Evolutionary conservation across 2,797 vertebrate species (phyloP), one percentile per base, ranked within the genome.

Genomic region (Oreortyx pictus): DNA sequence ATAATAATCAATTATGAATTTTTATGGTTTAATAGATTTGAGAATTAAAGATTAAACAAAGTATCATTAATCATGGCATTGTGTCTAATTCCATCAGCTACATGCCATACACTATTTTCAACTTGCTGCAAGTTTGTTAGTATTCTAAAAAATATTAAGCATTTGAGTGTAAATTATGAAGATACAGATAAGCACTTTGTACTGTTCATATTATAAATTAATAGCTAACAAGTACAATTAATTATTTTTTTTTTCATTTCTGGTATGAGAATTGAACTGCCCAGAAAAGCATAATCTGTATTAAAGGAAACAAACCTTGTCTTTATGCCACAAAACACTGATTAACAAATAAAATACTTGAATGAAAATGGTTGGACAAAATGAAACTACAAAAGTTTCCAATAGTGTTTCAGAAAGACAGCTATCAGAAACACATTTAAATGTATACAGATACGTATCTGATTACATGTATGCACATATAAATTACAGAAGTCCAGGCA

Each of bases 91-190:
- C 70, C 7, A 65, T 22, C 72, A 59, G 17, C 60, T 82, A 67
- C 41, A 33, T 59, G 66, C 39, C 14, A 54, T 60, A 56, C 44
- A 12, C 35, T 82, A 71, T 74, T 74, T 54, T 78, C 56, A 86
- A 81, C 82, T 94, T 76, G 23, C 37, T 88, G 16, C n/a, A 9
- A 7, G 7, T 66, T 80, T 57, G 10, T 67, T 77, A 75, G 37
- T 35, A 65, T 86, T 93, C 91, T 66, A 71, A 82, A 94, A 86
- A 54, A 37, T 8, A 84, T 80, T 43, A 70, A 47, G 13, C 27
- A 92, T 15, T 56, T 31, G 44, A 43, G 27, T 66, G 46, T 80
- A 47, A 81, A 83, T 66, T 80, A 71, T 23, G 60, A 81, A 44
- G 62, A 72, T 7, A 33, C 11, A 82, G 22, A 68, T 3, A 44